Percentiles rank a stretch among this genome's conserved stretches.
These are phyloP conservation scores for Odocoileus virginianus DNA, from an alignment of 2,113 vertebrate species.

Conservation along the genomic window DNA sequence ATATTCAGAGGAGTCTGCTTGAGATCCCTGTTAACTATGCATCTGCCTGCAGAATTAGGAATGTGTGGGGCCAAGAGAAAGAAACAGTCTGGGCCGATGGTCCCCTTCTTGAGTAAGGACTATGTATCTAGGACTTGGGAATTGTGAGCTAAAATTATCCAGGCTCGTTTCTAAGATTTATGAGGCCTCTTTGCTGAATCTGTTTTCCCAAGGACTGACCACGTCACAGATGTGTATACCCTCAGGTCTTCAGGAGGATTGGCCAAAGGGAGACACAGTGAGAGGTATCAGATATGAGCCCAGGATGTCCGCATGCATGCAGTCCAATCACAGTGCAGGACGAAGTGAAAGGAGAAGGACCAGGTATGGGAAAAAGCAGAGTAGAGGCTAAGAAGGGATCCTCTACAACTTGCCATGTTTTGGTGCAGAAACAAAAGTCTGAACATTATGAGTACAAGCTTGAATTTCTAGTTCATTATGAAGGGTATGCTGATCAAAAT, in stretches of 20 bases:
- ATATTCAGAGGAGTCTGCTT: not conserved
- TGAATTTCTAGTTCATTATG: not conserved
- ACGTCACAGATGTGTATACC: not conserved
- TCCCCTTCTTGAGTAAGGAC: not conserved
- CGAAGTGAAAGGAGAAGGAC: not conserved
- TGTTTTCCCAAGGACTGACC: not conserved
- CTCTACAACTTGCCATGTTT: not conserved
- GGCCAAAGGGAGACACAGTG: not conserved
- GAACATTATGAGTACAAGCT: not conserved
- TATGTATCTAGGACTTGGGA: not conserved
- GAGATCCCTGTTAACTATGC: not conserved
- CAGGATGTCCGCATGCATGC: fast-evolving
- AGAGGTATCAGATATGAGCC: not conserved
- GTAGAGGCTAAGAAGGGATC: not conserved
- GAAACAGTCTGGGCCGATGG: not conserved
- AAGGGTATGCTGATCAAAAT: not conserved
- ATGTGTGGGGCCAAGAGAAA: not conserved
- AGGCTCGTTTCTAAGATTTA: not conserved
- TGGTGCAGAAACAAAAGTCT: not conserved
- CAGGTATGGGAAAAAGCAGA: not conserved
- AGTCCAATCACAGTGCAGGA: not conserved
- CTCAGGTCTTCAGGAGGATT: not conserved
- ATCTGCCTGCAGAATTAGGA: not conserved
- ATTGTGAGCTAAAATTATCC: not conserved
- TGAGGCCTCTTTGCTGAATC: no score